phyloP scores from a whole-genome alignment of 2,888 invertebrate species.

The Podabrus alpinus region DNA sequence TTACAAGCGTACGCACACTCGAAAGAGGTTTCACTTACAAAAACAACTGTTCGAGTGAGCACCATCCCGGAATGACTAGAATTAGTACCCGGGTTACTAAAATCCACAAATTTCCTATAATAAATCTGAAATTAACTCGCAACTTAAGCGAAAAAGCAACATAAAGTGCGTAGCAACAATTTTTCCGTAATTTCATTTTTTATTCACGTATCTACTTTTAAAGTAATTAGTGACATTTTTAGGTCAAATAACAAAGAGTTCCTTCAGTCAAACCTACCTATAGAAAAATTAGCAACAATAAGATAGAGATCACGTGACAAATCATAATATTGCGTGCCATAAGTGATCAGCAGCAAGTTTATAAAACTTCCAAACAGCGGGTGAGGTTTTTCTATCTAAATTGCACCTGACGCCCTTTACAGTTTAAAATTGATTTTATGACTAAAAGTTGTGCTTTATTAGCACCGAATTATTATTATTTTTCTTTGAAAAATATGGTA shows the following conservation, averaged over 20 bases:
- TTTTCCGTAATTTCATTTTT: neutral
- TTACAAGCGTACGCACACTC: neutral
- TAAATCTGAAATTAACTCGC: neutral
- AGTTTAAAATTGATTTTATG: conserved; percentile 42
- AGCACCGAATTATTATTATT: neutral
- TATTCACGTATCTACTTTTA: neutral
- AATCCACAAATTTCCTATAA: neutral
- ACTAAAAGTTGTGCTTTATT: conserved; percentile 12
- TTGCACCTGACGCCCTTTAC: conserved; percentile 39
- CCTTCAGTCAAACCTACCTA: neutral
- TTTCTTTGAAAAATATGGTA: neutral
- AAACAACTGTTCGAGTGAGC: neutral
- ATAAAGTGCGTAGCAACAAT: neutral
- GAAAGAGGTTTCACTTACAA: neutral
- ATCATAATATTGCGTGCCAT: conserved; percentile 45
- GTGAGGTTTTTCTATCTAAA: conserved; percentile 40
- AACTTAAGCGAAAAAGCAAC: neutral
- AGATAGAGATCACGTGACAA: conserved; percentile 44
- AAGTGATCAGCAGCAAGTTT: conserved; percentile 33
- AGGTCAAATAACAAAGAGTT: conserved; percentile 1
- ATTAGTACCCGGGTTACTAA: neutral
- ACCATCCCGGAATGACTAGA: neutral
- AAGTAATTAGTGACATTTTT: conserved; percentile 1
- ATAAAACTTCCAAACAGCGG: conserved; percentile 40
- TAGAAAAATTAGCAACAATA: conserved; percentile 9